phyloP scores from a whole-genome alignment of 2,797 vertebrate genomes.

The Epinephelus awoara region DNA sequence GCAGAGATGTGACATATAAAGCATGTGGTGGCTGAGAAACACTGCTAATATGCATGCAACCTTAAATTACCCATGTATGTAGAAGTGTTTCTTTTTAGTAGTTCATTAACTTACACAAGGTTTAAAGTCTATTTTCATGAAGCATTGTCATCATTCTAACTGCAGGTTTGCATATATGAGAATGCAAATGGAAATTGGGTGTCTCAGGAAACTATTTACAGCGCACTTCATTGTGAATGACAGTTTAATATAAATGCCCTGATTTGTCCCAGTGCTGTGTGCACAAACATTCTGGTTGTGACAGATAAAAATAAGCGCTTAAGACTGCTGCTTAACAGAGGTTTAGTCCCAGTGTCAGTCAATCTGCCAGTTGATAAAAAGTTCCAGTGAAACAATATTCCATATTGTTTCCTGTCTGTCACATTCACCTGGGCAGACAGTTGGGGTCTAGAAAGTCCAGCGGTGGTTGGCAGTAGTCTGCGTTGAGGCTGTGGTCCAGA shows the following conservation, averaged over 20 bases:
- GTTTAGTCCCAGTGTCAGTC: conserved; percentile 17
- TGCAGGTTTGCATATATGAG: background rate
- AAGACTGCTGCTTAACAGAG: conserved; percentile 7
- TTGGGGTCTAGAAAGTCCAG: conserved; percentile 84
- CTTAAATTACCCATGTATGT: background rate
- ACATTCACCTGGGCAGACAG: conserved; percentile 82
- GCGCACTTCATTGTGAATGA: conserved; percentile 4
- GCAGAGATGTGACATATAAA: conserved; percentile 6
- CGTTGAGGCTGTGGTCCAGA: conserved; percentile 69
- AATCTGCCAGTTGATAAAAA: conserved; percentile 5
- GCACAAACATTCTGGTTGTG: background rate
- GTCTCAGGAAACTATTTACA: conserved; percentile 21
- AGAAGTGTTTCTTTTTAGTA: background rate
- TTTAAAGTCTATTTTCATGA: conserved; percentile 13
- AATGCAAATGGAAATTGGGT: background rate
- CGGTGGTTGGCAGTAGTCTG: conserved; percentile 79
- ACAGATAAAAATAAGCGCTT: conserved; percentile 2
- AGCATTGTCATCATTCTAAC: background rate
- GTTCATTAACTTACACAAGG: conserved; percentile 1
- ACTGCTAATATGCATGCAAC: background rate
- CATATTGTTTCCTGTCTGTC: conserved; percentile 28
- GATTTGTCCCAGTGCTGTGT: conserved; percentile 1
- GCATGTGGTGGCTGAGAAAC: background rate
- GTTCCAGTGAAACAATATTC: conserved; percentile 13
- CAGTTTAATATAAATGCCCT: background rate